Evolutionary conservation across 2,113 vertebrate species (phyloP).

Genomic region (Motacilla tschutschensis): DNA sequence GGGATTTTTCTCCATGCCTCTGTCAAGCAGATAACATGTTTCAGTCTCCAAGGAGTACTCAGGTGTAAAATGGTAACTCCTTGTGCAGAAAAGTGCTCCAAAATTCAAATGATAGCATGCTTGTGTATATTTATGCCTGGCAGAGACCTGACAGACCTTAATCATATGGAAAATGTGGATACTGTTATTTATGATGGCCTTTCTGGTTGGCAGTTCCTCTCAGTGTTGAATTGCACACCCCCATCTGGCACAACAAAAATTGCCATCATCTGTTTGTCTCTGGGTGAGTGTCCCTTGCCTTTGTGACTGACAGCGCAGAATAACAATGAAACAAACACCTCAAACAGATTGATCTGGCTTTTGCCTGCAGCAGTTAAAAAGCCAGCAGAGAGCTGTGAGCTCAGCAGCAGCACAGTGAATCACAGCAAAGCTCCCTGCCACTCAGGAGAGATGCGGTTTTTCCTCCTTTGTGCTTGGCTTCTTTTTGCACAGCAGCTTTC

Average conservation of each 20-base stretch:
- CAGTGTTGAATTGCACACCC: not conserved
- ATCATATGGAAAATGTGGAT: slow-evolving; percentile 2
- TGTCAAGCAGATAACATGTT: not conserved
- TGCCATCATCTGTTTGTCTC: slow-evolving; percentile 10
- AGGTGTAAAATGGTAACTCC: not conserved
- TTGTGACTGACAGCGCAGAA: not conserved
- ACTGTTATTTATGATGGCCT: not conserved
- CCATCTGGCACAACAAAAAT: slow-evolving; percentile 25
- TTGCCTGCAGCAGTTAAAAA: slow-evolving; percentile 42
- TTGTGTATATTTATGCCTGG: not conserved
- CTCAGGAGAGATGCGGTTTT: not conserved
- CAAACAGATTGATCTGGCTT: slow-evolving; percentile 40
- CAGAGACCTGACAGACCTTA: not conserved
- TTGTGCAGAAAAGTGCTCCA: not conserved
- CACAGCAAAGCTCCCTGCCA: not conserved
- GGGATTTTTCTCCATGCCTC: not conserved
- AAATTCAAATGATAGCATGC: slow-evolving; percentile 31
- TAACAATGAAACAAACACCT: slow-evolving; percentile 12
- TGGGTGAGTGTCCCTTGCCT: not conserved
- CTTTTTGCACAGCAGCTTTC: not conserved
- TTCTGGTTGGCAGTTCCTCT: not conserved
- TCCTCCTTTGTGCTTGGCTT: not conserved
- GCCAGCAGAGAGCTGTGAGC: not conserved
- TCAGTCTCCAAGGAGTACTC: not conserved
- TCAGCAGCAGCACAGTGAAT: not conserved